Base-by-base conservation (phyloP, 2,797 vertebrate genomes). In the Enteromius viviparus region DNA sequence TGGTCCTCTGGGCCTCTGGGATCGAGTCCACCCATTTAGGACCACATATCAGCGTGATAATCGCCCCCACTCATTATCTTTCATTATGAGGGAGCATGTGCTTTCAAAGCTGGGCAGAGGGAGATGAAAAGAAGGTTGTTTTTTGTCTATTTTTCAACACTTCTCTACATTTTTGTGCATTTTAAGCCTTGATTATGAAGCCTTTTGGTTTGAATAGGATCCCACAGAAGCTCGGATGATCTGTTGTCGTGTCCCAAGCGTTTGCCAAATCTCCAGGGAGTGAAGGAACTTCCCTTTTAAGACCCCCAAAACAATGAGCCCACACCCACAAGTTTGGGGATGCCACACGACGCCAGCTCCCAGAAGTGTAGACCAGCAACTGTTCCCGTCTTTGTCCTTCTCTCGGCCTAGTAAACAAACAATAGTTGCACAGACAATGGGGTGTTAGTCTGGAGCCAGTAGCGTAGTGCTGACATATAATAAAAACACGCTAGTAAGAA, bases 1-100 rank as follows among this genome's bases (percentile, higher is more conserved):
- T 26, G 69, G 66, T 81, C 78, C 55, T 71, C 71, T 71, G 83
- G 58, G 80, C 85, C 84, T 72, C 85, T 77, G 76, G 84, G 83
- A 88, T 72, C 29, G 78, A 84, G 84, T 83, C 81, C 84, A 86
- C 87, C 89, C 89, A 80, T 51, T 64, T 74, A 85, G 81, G 68
- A 51, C 49, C n/a, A 49, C 32, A 55, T 88, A 91, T 91, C 90
- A 66, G 53, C 42, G 40, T 49, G 81, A 87, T 89, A 87, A 90
- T 90, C 90, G 71, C 49, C 64, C 55, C 42, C 79, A 45, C 81
- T 89, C 85, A 89, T 91, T 89, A 87, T 89, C 85, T 62, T 80
- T 90, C 87, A 91, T 91, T 91, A 91, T 65, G 51, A 86, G 75
- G 86, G 69, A 89, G 88, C 86, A 85, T 90, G 85, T 81, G 75